Conservation (phyloP, 1,140 invertebrate genomes). For the Physella acuta region DNA sequence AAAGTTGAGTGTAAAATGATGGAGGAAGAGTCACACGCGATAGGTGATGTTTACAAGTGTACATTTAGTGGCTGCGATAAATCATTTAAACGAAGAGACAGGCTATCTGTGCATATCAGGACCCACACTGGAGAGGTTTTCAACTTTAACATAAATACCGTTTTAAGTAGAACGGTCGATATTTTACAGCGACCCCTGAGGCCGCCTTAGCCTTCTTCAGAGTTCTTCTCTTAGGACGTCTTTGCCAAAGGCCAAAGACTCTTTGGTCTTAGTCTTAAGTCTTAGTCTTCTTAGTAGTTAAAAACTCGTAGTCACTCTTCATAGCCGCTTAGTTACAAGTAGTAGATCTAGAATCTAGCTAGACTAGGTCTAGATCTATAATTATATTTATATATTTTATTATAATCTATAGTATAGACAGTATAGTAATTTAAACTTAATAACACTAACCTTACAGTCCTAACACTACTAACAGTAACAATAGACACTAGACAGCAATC, state of each 20-base stretch:
- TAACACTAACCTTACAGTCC: neutral
- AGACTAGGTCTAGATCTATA: neutral
- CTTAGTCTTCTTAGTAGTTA: neutral
- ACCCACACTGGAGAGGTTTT: slow-evolving; percentile 16
- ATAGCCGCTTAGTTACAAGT: neutral
- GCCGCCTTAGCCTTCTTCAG: neutral
- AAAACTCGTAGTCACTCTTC: neutral
- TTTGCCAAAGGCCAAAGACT: neutral
- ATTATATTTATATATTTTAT: neutral
- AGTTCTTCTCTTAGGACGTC: neutral
- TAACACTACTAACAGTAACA: neutral
- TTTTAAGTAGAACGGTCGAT: neutral
- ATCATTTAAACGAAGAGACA: slow-evolving; percentile 1
- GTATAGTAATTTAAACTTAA: neutral
- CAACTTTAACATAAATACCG: neutral
- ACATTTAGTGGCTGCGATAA: neutral
- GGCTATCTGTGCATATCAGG: neutral
- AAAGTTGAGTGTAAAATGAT: too few species aligned
- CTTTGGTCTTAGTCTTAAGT: neutral
- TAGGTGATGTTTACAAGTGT: neutral
- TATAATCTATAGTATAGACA: neutral
- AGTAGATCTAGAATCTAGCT: neutral
- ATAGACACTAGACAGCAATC: too few species aligned
- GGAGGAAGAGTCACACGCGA: too few species aligned
- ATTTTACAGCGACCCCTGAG: neutral